Evolutionary conservation across 2,797 vertebrate species (phyloP), one percentile per base, ranked within the genome.

Genomic region (Emydoidea blandingii): DNA sequence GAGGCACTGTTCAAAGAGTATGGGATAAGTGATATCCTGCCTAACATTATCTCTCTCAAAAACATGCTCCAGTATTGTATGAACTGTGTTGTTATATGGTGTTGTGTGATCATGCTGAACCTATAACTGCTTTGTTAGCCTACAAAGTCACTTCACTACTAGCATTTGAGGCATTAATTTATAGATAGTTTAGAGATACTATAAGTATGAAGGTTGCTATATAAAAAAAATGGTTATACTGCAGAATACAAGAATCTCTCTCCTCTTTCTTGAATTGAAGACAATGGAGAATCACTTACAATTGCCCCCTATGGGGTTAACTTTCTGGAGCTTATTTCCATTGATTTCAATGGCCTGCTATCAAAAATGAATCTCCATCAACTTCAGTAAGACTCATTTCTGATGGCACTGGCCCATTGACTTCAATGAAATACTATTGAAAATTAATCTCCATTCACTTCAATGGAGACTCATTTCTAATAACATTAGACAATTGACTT

Each of bases 341-440:
- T 91, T 95, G 93, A 83, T 54, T 93, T 96, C 74, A 91, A 1
- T 56, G 53, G 53, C 37, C 87, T 86, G 47, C 44, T 83, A 91
- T 72, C 57, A 95, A 87, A 91, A 97, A 88, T 18, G 19, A 81
- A 93, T 95, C 91, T 95, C 86, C 25, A 81, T 76, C 27, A 92
- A 65, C 72, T 96, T 90, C 88, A 86, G 29, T 86, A 29, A 92
- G 86, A 84, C 74, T 76, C 57, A 72, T 47, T 80, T 93, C 41
- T 91, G 68, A 50, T 88, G 94, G 85, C 59, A 92, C 2, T 96
- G 86, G 86, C 49, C 87, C 86, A 56, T 10, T 95, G 88, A 95
- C 88, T 96, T 92, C 89, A 96, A n/a, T 87, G 83, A 96, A 95
- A 95, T 83, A 83, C 27, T 85, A 14, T 79, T 65, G 78, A 81